phyloP scores from a whole-genome alignment of 1,140 invertebrate species.

The Anadara kagoshimensis region DNA sequence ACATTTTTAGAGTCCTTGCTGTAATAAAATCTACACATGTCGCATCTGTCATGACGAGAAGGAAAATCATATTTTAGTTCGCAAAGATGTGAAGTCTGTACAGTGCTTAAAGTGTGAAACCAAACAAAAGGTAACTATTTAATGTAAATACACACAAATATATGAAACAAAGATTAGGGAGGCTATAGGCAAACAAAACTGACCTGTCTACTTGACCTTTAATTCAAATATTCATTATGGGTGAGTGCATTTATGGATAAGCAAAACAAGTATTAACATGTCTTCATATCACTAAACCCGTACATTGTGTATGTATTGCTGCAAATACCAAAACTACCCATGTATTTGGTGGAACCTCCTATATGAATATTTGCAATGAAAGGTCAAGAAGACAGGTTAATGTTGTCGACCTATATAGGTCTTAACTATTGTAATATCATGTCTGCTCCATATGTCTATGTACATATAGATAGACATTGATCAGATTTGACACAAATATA shows the following conservation, averaged over 20 bases:
- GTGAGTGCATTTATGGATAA: background rate
- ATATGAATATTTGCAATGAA: too few species aligned
- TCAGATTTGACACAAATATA: too few species aligned
- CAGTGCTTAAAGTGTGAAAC: slow-evolving; percentile 87
- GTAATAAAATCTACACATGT: slow-evolving; percentile 90
- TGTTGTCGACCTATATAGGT: too few species aligned
- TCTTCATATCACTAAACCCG: too few species aligned
- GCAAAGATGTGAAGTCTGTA: slow-evolving; percentile 86
- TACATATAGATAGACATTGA: too few species aligned
- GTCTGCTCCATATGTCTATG: too few species aligned
- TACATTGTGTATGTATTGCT: too few species aligned
- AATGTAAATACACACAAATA: background rate
- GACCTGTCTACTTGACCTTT: background rate
- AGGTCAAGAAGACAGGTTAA: too few species aligned
- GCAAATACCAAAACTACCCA: too few species aligned
- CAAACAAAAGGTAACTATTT: slow-evolving; percentile 81
- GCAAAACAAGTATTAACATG: background rate
- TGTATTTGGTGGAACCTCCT: too few species aligned
- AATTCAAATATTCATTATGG: background rate
- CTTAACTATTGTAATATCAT: too few species aligned
- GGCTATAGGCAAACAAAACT: background rate
- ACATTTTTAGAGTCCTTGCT: slow-evolving; percentile 85
- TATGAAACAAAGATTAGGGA: background rate
- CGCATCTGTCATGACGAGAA: slow-evolving; percentile 92
- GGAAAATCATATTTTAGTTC: slow-evolving; percentile 86